phyloP scores from a whole-genome alignment of 2,888 invertebrate species.

The Hoplodrina blanda region DNA sequence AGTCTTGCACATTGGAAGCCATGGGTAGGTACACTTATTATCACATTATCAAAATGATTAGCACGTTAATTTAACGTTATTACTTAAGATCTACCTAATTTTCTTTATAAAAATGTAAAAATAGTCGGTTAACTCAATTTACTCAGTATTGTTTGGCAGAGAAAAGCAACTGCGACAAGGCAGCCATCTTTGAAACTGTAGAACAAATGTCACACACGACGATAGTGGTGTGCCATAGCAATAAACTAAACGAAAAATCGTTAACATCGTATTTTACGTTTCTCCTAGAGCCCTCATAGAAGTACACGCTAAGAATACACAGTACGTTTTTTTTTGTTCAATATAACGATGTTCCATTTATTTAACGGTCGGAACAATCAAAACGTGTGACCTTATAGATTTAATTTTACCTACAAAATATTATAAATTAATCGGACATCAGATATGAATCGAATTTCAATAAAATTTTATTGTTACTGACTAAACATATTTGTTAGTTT shows the following conservation, averaged over 20 bases:
- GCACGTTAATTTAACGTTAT: slow-evolving; percentile 72
- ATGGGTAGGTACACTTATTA: slow-evolving; percentile 88
- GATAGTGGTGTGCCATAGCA: slow-evolving; percentile 58
- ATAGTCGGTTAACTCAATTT: slow-evolving; percentile 82
- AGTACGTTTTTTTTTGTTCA: too few relatives aligned
- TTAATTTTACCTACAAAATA: too few relatives aligned
- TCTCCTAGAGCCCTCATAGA: not conserved
- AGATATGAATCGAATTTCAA: too few relatives aligned
- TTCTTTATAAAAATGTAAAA: slow-evolving; percentile 75
- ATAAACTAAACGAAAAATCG: slow-evolving; percentile 34
- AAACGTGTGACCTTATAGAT: too few relatives aligned
- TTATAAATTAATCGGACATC: too few relatives aligned
- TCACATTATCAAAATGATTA: slow-evolving; percentile 89
- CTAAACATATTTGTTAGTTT: too few relatives aligned
- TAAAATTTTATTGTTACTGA: too few relatives aligned
- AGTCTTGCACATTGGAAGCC: slow-evolving; percentile 90
- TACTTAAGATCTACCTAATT: slow-evolving; percentile 68
- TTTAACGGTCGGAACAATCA: too few relatives aligned
- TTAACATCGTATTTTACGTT: slow-evolving; percentile 32
- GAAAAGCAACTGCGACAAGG: slow-evolving; percentile 89
- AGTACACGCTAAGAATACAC: not conserved
- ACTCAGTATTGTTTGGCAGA: slow-evolving; percentile 89
- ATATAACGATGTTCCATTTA: too few relatives aligned
- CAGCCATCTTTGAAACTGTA: slow-evolving; percentile 89
- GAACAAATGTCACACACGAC: slow-evolving; percentile 73